Base-by-base conservation (phyloP, 2,888 invertebrate species). In the Tryphoninae sp. region DNA sequence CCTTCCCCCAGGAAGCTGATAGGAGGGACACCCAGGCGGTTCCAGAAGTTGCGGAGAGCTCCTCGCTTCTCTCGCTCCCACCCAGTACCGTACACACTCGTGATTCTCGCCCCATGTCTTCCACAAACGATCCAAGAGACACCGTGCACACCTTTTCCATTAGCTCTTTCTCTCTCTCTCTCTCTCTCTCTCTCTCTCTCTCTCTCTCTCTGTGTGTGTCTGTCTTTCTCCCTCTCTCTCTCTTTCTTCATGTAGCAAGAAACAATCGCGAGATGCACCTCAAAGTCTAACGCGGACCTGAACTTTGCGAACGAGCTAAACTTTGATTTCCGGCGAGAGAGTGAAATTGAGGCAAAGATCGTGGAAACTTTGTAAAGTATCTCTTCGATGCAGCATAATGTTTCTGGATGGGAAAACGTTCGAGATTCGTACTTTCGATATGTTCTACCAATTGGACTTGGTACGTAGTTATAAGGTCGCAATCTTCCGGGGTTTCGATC, bases 1-100 rank as follows among this genome's bases (percentile, higher is more conserved):
- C 67, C 79, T 76, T 78, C 72, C 80, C 83, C 74, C 68, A 19
- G 67, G 62, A 68, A 76, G 69, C 80, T 49, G 79, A 62, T 74
- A 49, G 78, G 77, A 69, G 79, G 59, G 69, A 75, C 68, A 69
- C 61, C 40, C 45, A 58, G 73, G 73, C 77, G 62, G 61, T 81
- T 76, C 16, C 64, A 49, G 62, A 77, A 45, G 45, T 45, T 45
- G 45, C 45, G 45, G 45, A 53, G 61, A 33, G 42, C 69, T 51
- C 62, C n/a, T 22, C 22, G 40, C 2, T 16, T 49, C 19, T 67
- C 67, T 16, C 9, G 3, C 16, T 16, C 45, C 22, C 62, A 45
- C 26, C 53, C 79, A 78, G 78, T 67, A 59, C 53, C 72, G 79
- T 69, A 78, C 58, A n/a, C 64, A 40, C 22, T 82, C 49, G 26